A percentile compares a stretch with the other conserved stretches of the same genome.
phyloP scores from a whole-genome alignment of 2,113 vertebrate species.

The Oreochromis niloticus region DNA sequence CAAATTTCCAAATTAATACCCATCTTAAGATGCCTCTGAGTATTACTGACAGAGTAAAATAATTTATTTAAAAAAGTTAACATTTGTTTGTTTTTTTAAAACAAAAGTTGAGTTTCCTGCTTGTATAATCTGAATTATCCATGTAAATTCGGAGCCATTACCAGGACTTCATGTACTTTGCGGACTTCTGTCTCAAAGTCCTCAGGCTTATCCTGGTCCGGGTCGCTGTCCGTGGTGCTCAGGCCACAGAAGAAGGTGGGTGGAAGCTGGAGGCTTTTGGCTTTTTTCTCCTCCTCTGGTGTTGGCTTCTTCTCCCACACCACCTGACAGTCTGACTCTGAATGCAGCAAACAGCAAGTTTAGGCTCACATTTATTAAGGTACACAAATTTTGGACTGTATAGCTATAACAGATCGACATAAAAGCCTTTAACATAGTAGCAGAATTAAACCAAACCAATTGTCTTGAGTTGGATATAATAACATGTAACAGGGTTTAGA shows the following conservation, averaged over 20 bases:
- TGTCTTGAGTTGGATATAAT: not conserved
- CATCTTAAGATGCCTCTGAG: not conserved
- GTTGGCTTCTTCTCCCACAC: slow-evolving; percentile 83
- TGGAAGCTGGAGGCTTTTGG: slow-evolving; percentile 77
- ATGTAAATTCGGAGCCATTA: slow-evolving; percentile 18
- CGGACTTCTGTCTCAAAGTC: slow-evolving; percentile 79
- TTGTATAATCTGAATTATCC: not conserved
- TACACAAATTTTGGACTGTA: not conserved
- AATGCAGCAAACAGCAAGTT: not conserved
- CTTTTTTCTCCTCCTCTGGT: slow-evolving; percentile 77
- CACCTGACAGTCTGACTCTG: slow-evolving; percentile 73
- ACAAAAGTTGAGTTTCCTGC: not conserved
- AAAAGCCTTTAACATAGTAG: not conserved
- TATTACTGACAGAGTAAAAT: not conserved
- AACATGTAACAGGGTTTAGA: not conserved
- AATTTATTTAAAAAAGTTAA: not conserved
- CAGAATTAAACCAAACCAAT: not conserved
- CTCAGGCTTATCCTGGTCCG: slow-evolving; percentile 75
- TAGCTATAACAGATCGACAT: not conserved
- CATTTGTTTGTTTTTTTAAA: not conserved
- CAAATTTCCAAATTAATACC: not conserved
- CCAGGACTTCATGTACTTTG: slow-evolving; percentile 75
- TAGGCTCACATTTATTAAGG: not conserved
- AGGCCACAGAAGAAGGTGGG: slow-evolving; percentile 80
- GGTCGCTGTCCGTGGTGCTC: slow-evolving; percentile 75